phyloP scores from a whole-genome alignment of 2,888 invertebrate genomes.

The Chorisops tibialis region DNA sequence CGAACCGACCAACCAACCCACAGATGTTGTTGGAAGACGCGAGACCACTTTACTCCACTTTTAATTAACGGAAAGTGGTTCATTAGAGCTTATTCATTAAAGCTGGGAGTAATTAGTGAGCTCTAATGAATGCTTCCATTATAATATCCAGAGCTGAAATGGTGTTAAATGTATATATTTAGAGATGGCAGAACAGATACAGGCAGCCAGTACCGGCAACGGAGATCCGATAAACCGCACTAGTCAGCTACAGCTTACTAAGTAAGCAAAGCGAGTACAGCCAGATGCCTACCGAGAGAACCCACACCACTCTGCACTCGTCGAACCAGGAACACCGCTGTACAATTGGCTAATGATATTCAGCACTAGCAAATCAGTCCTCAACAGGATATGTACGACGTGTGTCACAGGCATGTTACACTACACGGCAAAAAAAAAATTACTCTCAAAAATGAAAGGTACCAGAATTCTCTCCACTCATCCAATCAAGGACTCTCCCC shows the following conservation, averaged over 20 bases:
- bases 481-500: too few species aligned
- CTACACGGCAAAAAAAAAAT: neutral
- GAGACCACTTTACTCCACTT: constrained; percentile 58
- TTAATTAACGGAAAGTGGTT: constrained; percentile 89
- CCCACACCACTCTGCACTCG: neutral
- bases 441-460: constrained; percentile 3
- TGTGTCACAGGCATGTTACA: neutral
- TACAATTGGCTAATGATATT: constrained; percentile 18
- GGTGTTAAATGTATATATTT: constrained; percentile 57
- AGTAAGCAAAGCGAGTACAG: neutral
- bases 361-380: constrained; percentile 10
- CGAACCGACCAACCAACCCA: constrained; percentile 30
- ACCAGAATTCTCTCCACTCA: neutral
- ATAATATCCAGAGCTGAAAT: constrained; percentile 50
- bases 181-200: neutral
- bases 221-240: constrained; percentile 12
- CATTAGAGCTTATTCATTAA: constrained; percentile 89
- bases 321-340: constrained; percentile 6
- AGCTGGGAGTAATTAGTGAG: constrained; percentile 86
- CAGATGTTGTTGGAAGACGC: constrained; percentile 37
- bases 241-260: neutral
- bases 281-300: neutral
- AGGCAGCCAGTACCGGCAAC: neutral
- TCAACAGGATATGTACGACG: constrained; percentile 6
- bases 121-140: constrained; percentile 70